Conservation (phyloP, 1,140 invertebrate genomes). For the Saxidomus purpurata region DNA sequence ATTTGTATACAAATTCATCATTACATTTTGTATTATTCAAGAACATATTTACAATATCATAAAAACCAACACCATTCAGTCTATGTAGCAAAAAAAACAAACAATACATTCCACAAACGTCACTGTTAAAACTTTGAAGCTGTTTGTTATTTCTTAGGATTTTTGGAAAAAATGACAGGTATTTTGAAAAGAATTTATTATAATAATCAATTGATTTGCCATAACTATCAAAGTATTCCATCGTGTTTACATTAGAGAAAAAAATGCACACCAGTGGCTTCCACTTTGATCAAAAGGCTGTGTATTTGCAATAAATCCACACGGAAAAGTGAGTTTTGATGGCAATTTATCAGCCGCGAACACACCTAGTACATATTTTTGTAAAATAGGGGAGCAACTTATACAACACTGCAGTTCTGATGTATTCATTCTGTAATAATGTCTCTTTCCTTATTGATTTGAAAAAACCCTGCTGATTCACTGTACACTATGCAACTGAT, state of each 20-base stretch:
- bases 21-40: slow-evolving; percentile 26
- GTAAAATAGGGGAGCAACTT: slow-evolving; percentile 28
- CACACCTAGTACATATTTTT: slow-evolving; percentile 1
- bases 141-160: slow-evolving; percentile 34
- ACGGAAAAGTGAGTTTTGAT: neutral
- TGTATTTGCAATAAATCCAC: slow-evolving; percentile 57
- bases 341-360: slow-evolving; percentile 55
- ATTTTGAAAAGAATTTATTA: slow-evolving; percentile 15
- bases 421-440: slow-evolving; percentile 61
- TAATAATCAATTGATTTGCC: slow-evolving; percentile 34
- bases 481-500: slow-evolving; percentile 55
- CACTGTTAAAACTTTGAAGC: slow-evolving; percentile 49
- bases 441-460: slow-evolving; percentile 60
- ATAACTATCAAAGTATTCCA: slow-evolving; percentile 57
- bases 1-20: slow-evolving; percentile 34
- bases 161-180: neutral
- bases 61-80: slow-evolving; percentile 41
- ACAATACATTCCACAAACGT: slow-evolving; percentile 62
- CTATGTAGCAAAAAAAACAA: slow-evolving; percentile 59
- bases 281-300: neutral
- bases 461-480: slow-evolving; percentile 41
- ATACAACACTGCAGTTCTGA: slow-evolving; percentile 58
- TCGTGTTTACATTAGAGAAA: neutral
- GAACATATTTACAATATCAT: slow-evolving; percentile 60
- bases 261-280: slow-evolving; percentile 48